Conservation (phyloP, 2,113 vertebrate species). For the Pterocles burchelli region DNA sequence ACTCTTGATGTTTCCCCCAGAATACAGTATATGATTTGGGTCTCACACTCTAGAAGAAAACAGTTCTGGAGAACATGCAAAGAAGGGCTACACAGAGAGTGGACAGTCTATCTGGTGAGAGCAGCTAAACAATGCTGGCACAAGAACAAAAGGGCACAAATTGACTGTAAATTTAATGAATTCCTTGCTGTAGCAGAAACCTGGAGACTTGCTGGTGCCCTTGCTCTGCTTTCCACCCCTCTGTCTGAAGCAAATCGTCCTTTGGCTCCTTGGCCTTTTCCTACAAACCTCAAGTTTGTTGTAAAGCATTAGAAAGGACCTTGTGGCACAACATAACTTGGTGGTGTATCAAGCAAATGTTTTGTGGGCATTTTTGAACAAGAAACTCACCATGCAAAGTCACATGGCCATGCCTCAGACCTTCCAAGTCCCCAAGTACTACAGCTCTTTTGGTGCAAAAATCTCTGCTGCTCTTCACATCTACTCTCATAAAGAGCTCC, state of each 20-base stretch:
- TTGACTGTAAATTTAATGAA: background rate
- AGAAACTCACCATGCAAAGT: background rate
- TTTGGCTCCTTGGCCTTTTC: background rate
- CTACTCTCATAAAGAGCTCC: background rate
- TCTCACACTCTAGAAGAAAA: background rate
- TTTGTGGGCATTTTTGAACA: background rate
- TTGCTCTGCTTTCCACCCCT: background rate
- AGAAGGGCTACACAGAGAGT: background rate
- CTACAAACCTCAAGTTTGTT: background rate
- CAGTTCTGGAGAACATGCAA: background rate
- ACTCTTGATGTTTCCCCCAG: background rate
- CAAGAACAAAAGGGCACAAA: background rate
- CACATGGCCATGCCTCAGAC: background rate
- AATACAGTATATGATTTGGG: background rate
- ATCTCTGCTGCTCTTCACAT: background rate
- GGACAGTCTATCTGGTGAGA: background rate
- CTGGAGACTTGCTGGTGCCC: background rate
- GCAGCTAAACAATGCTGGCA: conserved; percentile 12
- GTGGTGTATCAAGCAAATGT: background rate
- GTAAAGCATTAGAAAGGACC: background rate
- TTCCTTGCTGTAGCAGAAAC: background rate
- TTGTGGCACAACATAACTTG: background rate
- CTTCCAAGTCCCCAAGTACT: background rate
- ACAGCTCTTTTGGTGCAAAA: background rate
- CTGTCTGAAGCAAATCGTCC: background rate